Conservation (phyloP, 1,140 invertebrate genomes). For the Trypoxylus dichotomus region DNA sequence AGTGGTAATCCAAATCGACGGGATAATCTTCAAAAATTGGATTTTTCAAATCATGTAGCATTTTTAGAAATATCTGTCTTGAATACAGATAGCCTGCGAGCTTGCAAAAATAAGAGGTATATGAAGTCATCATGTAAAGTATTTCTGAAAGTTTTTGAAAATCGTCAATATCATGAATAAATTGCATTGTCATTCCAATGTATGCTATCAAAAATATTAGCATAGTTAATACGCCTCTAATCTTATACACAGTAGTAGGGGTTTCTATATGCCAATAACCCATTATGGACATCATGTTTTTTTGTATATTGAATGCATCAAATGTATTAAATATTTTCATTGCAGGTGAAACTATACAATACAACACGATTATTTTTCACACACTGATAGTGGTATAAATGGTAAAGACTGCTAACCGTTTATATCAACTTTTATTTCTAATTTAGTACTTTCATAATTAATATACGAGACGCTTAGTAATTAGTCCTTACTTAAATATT, state of each 20-base stretch:
- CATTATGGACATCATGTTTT: conserved; percentile 20
- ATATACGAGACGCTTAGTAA: too few relatives aligned
- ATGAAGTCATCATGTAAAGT: conserved; percentile 15
- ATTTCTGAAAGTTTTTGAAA: conserved; percentile 26
- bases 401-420: too few relatives aligned
- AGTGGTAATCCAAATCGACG: conserved; percentile 1
- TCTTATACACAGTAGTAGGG: not conserved
- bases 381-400: too few relatives aligned
- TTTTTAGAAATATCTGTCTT: conserved; percentile 16
- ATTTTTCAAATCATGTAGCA: conserved; percentile 25
- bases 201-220: not conserved
- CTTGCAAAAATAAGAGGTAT: conserved; percentile 23
- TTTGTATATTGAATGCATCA: conserved; percentile 18
- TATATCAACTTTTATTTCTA: too few relatives aligned
- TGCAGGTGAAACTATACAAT: too few relatives aligned
- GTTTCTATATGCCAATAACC: conserved; percentile 26
- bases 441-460: too few relatives aligned
- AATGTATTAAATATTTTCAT: not conserved
- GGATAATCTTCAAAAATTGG: conserved; percentile 26
- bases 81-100: not conserved
- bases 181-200: conserved; percentile 15
- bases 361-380: too few relatives aligned
- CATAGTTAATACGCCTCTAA: not conserved
- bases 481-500: too few relatives aligned
- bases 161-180: conserved; percentile 8